Percentiles rank a stretch among this genome's conserved stretches.
Conservation (phyloP, 2,113 vertebrate genomes). For the Rhinolophus ferrumequinum region DNA sequence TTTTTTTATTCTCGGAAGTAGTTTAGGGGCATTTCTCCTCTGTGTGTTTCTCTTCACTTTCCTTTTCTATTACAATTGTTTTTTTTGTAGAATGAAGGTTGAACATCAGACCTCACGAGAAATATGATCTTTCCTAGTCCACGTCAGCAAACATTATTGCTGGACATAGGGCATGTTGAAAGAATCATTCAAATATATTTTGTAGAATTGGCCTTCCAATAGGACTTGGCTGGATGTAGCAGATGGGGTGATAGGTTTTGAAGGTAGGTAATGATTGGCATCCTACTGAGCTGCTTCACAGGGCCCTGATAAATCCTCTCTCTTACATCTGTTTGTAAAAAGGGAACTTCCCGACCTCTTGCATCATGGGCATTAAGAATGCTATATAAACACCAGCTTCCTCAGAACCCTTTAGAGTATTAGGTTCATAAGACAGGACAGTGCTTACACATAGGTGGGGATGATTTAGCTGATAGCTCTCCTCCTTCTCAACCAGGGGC, state of each 20-base stretch:
- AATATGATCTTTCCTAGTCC: not conserved
- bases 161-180: not conserved
- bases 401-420: not conserved
- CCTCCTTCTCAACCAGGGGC: not conserved
- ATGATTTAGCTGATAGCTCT: not conserved
- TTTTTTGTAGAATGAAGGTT: not conserved
- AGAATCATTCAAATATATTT: not conserved
- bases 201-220: not conserved
- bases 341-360: not conserved
- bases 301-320: not conserved
- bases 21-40: not conserved
- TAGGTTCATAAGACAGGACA: not conserved
- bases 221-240: not conserved
- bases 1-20: not conserved
- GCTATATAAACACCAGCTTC: not conserved
- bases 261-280: not conserved
- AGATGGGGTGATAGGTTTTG: not conserved
- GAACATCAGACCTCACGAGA: not conserved
- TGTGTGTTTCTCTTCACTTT: not conserved
- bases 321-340: not conserved
- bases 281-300: not conserved
- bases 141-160: not conserved
- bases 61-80: not conserved
- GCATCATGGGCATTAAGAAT: not conserved
- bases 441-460: not conserved